Conservation (phyloP, 2,113 vertebrate species). For the Callorhinus ursinus region DNA sequence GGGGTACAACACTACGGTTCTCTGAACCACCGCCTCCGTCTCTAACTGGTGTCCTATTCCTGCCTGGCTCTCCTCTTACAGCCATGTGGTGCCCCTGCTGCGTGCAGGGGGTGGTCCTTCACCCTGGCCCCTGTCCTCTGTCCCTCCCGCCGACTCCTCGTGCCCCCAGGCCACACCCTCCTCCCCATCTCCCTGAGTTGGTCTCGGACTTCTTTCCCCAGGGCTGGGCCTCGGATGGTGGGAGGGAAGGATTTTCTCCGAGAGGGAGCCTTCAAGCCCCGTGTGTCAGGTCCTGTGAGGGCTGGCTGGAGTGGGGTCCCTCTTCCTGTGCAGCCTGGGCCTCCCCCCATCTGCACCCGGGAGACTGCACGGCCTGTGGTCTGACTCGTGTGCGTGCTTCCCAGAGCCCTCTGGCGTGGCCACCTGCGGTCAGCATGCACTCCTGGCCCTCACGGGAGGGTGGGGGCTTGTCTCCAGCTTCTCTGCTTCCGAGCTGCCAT, state of each 20-base stretch:
- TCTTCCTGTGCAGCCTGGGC: neutral
- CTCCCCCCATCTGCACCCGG: neutral
- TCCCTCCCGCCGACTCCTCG: neutral
- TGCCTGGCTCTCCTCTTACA: neutral
- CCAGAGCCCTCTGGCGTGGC: neutral
- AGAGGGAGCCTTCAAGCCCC: neutral
- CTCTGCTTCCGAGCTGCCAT: conserved; percentile 67
- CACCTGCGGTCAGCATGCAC: neutral
- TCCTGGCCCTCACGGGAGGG: neutral
- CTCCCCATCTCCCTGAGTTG: neutral
- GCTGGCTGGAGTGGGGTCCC: neutral
- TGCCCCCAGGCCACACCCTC: neutral
- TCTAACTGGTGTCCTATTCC: neutral
- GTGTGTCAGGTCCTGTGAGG: neutral
- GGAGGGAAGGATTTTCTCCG: neutral
- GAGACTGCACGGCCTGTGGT: neutral
- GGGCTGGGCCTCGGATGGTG: neutral
- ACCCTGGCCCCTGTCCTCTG: neutral
- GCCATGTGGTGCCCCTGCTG: neutral
- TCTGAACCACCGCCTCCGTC: neutral
- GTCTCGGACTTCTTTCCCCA: neutral
- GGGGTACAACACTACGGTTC: conserved; percentile 81
- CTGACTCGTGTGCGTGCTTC: neutral
- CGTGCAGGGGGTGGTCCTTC: neutral
- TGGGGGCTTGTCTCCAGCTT: neutral